phyloP scores from a whole-genome alignment of 2,888 invertebrate species.

The Patella caerulea region DNA sequence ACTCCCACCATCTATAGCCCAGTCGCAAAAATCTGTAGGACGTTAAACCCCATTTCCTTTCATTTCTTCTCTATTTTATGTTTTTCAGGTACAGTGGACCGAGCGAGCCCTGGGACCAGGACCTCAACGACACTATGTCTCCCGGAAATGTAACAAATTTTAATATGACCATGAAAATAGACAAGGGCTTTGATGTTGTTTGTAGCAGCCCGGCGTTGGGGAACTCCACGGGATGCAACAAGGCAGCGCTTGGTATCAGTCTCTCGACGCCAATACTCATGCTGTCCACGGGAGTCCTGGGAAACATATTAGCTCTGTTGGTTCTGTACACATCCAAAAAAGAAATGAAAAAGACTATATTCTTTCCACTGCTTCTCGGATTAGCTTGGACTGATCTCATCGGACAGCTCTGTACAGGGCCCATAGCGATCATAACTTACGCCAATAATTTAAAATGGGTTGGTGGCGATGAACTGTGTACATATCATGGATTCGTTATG shows the following conservation, averaged over 20 bases:
- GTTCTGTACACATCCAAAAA: constrained; percentile 62
- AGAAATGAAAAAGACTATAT: constrained; percentile 64
- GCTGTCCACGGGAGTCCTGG: constrained; percentile 60
- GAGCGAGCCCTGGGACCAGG: neutral
- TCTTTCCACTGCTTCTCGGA: constrained; percentile 66
- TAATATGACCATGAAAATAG: constrained; percentile 13
- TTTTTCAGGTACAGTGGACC: neutral
- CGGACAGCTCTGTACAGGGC: constrained; percentile 66
- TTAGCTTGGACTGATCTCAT: constrained; percentile 70
- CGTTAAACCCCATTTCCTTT: neutral
- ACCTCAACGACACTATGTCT: neutral
- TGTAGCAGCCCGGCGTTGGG: constrained; percentile 30
- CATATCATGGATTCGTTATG: constrained; percentile 70
- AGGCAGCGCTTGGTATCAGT: constrained; percentile 47
- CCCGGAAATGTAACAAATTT: neutral
- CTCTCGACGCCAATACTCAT: constrained; percentile 58
- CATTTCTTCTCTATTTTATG: neutral
- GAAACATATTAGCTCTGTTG: constrained; percentile 68
- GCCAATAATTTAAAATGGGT: constrained; percentile 64
- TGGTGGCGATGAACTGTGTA: constrained; percentile 65
- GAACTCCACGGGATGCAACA: constrained; percentile 41
- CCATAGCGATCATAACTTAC: constrained; percentile 62
- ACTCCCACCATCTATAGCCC: too few relatives aligned
- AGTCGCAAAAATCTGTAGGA: too few relatives aligned
- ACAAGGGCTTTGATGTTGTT: constrained; percentile 35